These are phyloP conservation scores for Drosophila sturtevanti DNA, from an alignment of 1,140 invertebrate genomes.

Conservation along the genomic window DNA sequence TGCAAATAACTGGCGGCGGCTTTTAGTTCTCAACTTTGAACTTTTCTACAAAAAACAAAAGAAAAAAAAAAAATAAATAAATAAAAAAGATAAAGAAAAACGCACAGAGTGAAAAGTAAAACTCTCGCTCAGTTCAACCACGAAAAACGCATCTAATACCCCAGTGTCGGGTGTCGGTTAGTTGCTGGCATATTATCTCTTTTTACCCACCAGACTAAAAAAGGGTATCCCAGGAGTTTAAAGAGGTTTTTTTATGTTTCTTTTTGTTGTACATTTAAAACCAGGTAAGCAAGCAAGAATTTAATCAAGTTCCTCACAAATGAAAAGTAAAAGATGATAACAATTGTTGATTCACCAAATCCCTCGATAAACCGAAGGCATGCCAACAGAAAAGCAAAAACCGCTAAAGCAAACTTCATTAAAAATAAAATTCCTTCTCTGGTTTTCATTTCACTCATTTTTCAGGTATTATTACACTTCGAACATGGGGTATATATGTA, in stretches of 20 bases:
- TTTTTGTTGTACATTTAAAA: constrained; percentile 1
- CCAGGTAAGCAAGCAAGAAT: constrained; percentile 1
- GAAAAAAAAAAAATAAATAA: constrained; percentile 1
- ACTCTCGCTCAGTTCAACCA: constrained; percentile 52
- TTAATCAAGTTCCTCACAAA: background rate
- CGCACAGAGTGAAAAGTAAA: constrained; percentile 9
- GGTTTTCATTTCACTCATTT: background rate
- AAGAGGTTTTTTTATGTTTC: background rate
- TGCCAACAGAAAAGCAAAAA: background rate
- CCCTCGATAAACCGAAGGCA: constrained; percentile 1
- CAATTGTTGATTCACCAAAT: constrained; percentile 4
- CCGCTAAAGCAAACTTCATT: constrained; percentile 4
- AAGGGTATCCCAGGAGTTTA: background rate
- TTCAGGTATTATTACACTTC: background rate
- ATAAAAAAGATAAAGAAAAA: background rate
- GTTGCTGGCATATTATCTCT: constrained; percentile 20
- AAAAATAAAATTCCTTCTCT: constrained; percentile 1
- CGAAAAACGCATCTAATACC: constrained; percentile 74
- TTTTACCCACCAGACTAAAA: background rate
- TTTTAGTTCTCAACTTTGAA: constrained; percentile 51
- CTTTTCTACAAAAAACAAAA: constrained; percentile 27
- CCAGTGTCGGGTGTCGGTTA: constrained; percentile 30
- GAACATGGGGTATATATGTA: background rate
- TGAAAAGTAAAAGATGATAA: constrained; percentile 11
- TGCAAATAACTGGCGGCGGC: constrained; percentile 70